Base-by-base conservation (phyloP, 2,113 vertebrate species). In the Ia io region DNA sequence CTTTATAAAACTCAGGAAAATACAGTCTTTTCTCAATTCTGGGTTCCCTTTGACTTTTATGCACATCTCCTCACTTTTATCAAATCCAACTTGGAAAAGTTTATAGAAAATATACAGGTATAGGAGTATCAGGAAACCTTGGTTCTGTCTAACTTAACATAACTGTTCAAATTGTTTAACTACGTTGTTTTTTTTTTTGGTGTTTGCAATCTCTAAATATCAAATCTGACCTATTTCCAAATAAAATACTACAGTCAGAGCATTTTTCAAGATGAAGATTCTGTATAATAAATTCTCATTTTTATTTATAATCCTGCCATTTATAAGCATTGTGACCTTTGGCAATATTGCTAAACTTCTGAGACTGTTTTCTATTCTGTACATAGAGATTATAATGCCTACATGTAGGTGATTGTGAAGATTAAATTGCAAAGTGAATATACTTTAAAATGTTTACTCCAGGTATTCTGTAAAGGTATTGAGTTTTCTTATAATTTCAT, bases 401-500 rank as follows among this genome's bases (percentile, higher is more conserved):
- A n/a, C 23, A 10, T 92, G 42, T n/a, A 90, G 18, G 13, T 86
- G 56, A 83, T 95, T 89, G 37, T 53, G 42, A 89, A 93, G n/a
- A 76, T 92, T 92, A 83, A 90, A 78, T 90, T 93, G 56, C 18
- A 63, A 40, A 88, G 47, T 88, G 84, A 76, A 56, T 85, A 63
- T 80, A 82, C 25, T 85, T 93, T 76, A n/a, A 85, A 86, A 22
- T 94, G 74, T 22, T 84, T 93, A 74, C 40, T 65, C 53, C 17
- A 70, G 30, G 4, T 94, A 80, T 84, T 90, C 37, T 73, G 3
- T 94, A 65, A 82, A 78, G 9, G 32, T 93, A 0, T 65, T 87
- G 84, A 74, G 6, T 78, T 93, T 96, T 82, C 18, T 90, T 94
- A 67, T 37, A 78, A 65, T 95, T 96, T 85, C 25, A 37, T 79